A percentile compares a stretch with the other conserved stretches of the same genome.
Evolutionary conservation across 2,113 vertebrate genomes (phyloP).

Genomic region (Chlamydotis undulata): DNA sequence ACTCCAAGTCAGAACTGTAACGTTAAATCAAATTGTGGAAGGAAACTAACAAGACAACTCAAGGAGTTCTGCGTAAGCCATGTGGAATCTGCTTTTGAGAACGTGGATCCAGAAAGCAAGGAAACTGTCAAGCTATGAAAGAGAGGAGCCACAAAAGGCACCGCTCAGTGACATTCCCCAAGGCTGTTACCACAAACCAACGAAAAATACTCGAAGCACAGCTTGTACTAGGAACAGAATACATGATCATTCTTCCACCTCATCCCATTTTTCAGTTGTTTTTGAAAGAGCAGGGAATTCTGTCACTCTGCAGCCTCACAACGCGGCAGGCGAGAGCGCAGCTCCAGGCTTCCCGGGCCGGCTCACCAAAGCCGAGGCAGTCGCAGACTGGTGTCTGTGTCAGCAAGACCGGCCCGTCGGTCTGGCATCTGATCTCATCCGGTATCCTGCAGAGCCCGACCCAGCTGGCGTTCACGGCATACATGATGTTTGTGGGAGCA

Average conservation of each 20-base stretch:
- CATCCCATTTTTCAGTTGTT: background rate
- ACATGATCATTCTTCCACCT: accelerated
- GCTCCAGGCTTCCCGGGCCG: accelerated
- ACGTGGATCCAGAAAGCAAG: accelerated
- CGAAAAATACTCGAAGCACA: background rate
- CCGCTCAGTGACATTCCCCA: accelerated
- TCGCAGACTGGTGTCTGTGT: constrained; percentile 88
- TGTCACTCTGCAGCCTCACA: background rate
- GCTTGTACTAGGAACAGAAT: background rate
- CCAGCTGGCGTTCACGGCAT: constrained; percentile 86
- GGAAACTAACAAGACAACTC: background rate
- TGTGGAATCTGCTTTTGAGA: accelerated
- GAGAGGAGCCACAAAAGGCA: accelerated
- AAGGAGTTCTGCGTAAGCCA: background rate
- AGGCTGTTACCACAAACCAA: background rate
- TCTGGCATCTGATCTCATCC: constrained; percentile 77
- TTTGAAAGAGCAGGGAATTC: background rate
- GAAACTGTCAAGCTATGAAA: background rate
- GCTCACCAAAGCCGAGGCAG: constrained; percentile 91
- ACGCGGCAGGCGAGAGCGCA: accelerated
- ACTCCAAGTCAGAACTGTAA: background rate
- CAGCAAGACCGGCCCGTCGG: constrained; percentile 82
- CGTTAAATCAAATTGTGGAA: accelerated
- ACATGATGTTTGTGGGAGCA: constrained; percentile 86
- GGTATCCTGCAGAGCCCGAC: constrained; percentile 89